Conservation (phyloP, 2,113 vertebrate species). For the Loxodonta africana region DNA sequence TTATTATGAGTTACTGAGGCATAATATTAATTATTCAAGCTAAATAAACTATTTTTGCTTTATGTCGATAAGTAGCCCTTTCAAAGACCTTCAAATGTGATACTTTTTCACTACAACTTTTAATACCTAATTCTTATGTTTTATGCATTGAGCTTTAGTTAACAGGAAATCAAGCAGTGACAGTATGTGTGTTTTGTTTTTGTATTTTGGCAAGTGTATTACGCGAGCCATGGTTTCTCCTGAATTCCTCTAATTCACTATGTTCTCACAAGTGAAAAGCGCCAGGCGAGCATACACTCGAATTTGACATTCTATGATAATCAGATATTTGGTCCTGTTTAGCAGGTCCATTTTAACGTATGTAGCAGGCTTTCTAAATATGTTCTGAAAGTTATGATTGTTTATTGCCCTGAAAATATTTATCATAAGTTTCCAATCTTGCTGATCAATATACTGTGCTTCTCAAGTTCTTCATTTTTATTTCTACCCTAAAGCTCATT, state of each 20-base stretch:
- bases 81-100: slow-evolving; percentile 82
- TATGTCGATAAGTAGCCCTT: slow-evolving; percentile 84
- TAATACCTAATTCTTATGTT: slow-evolving; percentile 77
- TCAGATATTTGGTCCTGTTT: not conserved
- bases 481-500: slow-evolving; percentile 50
- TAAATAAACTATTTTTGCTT: slow-evolving; percentile 82
- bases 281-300: not conserved
- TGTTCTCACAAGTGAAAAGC: slow-evolving; percentile 46
- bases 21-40: slow-evolving; percentile 84
- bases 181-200: slow-evolving; percentile 58
- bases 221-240: slow-evolving; percentile 63
- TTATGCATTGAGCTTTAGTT: slow-evolving; percentile 78
- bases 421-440: slow-evolving; percentile 43
- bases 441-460: not conserved
- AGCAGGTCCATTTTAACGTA: not conserved
- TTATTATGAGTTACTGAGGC: slow-evolving; percentile 85
- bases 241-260: slow-evolving; percentile 33
- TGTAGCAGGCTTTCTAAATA: slow-evolving; percentile 4
- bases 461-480: slow-evolving; percentile 51
- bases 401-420: slow-evolving; percentile 48
- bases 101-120: slow-evolving; percentile 75
- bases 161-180: slow-evolving; percentile 68
- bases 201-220: slow-evolving; percentile 32
- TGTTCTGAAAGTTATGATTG: not conserved
- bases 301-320: slow-evolving; percentile 50